Evolutionary conservation across 2,113 vertebrate genomes (phyloP).

Genomic region (Micronisus gabar): DNA sequence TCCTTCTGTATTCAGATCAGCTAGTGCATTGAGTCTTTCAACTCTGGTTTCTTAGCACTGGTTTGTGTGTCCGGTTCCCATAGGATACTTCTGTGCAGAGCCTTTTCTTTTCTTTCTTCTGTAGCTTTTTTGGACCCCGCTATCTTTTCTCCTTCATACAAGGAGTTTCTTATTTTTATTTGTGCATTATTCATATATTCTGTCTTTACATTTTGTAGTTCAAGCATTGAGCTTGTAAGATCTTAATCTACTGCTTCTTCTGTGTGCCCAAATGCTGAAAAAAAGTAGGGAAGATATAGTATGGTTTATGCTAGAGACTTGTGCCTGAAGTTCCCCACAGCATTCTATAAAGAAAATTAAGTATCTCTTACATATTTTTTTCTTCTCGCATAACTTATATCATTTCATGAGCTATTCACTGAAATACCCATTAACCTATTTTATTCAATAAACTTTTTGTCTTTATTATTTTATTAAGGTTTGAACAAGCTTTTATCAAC

Average conservation of each 20-base stretch:
- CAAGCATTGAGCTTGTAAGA: not conserved
- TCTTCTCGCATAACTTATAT: not conserved
- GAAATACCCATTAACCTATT: not conserved
- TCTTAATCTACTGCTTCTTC: not conserved
- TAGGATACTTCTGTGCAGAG: not conserved
- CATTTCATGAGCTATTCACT: not conserved
- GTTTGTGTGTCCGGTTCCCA: not conserved
- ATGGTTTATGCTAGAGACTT: not conserved
- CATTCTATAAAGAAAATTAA: not conserved
- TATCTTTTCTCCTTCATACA: not conserved
- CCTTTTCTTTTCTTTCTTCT: not conserved
- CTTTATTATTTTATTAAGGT: conserved; percentile 75
- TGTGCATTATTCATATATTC: not conserved
- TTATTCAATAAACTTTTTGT: conserved; percentile 29
- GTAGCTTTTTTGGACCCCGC: not conserved
- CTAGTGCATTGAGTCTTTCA: not conserved
- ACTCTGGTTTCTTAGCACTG: not conserved
- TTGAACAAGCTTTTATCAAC: conserved; percentile 93
- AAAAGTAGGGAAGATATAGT: not conserved
- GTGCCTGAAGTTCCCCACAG: not conserved
- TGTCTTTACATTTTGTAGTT: not conserved
- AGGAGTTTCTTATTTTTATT: not conserved
- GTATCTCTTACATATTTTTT: not conserved
- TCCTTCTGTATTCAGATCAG: not conserved
- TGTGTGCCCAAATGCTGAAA: not conserved